Conservation (phyloP, 2,113 vertebrate species). For the Hiodon tergisus region DNA sequence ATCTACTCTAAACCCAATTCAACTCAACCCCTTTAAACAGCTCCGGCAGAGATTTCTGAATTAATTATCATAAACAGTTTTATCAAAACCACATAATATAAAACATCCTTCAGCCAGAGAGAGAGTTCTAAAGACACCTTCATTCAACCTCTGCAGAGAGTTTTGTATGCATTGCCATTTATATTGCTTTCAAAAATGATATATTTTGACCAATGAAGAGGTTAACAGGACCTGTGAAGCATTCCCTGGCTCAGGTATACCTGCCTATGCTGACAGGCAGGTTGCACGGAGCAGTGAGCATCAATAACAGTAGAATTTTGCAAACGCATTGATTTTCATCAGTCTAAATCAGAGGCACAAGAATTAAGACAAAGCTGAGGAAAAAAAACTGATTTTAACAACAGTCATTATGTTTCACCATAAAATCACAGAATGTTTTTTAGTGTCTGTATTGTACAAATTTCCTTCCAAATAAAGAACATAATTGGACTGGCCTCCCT, state of each 20-base stretch:
- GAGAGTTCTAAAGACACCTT: background rate
- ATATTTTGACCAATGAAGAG: background rate
- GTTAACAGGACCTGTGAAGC: background rate
- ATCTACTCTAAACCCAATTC: background rate
- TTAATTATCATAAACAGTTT: background rate
- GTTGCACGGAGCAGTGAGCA: too few species aligned
- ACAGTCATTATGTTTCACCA: too few species aligned
- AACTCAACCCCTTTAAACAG: background rate
- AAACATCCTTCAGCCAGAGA: background rate
- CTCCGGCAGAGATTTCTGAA: background rate
- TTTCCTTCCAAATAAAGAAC: too few species aligned
- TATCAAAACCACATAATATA: background rate
- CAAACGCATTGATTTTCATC: constrained; percentile 9
- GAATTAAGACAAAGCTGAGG: too few species aligned
- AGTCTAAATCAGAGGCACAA: background rate
- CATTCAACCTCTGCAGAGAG: background rate
- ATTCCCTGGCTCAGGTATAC: background rate
- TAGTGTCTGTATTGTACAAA: too few species aligned
- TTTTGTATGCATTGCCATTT: background rate
- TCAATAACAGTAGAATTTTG: background rate
- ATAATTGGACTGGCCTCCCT: too few species aligned
- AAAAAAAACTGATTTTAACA: too few species aligned
- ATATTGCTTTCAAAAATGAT: background rate
- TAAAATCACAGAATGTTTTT: too few species aligned
- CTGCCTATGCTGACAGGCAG: too few species aligned